Percentiles rank a stretch among this genome's conserved stretches.
phyloP scores from a whole-genome alignment of 2,113 vertebrate genomes.

The Ophthalmotilapia sp. region DNA sequence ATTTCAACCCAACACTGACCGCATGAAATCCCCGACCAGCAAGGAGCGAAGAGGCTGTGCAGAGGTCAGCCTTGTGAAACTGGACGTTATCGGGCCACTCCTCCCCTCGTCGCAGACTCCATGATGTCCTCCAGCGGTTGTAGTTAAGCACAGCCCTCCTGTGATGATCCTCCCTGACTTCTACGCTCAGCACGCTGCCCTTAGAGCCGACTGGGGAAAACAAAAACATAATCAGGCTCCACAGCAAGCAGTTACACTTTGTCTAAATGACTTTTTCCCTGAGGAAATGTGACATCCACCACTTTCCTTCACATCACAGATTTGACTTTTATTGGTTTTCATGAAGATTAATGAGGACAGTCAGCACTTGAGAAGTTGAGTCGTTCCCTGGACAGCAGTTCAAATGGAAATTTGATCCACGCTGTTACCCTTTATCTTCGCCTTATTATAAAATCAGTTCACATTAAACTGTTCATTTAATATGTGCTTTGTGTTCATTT shows the following conservation, averaged over 20 bases:
- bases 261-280: not conserved
- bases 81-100: constrained; percentile 86
- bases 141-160: constrained; percentile 79
- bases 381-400: not conserved
- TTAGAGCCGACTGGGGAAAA: constrained; percentile 76
- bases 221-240: not conserved
- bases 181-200: constrained; percentile 83
- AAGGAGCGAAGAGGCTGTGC: constrained; percentile 67
- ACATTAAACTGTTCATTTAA: not conserved
- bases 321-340: not conserved
- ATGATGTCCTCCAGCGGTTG: constrained; percentile 76
- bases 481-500: not conserved
- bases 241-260: not conserved
- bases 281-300: not conserved
- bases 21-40: constrained; percentile 73
- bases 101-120: constrained; percentile 69
- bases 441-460: not conserved
- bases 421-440: not conserved
- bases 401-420: not conserved
- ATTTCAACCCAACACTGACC: constrained; percentile 54
- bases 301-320: not conserved
- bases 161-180: constrained; percentile 82
- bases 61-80: constrained; percentile 79
- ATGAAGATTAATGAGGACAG: not conserved
- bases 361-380: not conserved